These are phyloP conservation scores for Brachionus paranguensis DNA, from an alignment of 1,140 invertebrate species.

Conservation along the genomic window DNA sequence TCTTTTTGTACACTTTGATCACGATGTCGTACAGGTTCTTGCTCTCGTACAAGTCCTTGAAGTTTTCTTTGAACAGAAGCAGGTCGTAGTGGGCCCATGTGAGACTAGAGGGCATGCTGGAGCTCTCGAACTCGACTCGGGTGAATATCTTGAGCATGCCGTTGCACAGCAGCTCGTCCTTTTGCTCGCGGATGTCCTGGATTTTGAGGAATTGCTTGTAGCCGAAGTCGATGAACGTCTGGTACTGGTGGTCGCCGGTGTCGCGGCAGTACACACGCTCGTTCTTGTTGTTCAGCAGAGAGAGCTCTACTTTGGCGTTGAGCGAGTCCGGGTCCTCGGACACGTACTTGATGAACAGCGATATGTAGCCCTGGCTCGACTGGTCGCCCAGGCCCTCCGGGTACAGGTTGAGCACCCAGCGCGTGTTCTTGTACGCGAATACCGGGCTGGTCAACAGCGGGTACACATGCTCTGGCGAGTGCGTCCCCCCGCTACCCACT, in stretches of 20 bases:
- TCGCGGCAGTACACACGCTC: conserved; percentile 35
- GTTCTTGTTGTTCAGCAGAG: conserved; percentile 27
- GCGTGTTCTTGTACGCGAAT: conserved; percentile 30
- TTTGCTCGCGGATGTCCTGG: conserved; percentile 35
- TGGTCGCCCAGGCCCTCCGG: conserved; percentile 37
- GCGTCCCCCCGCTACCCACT: background rate
- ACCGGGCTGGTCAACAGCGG: conserved; percentile 27
- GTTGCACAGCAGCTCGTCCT: conserved; percentile 11
- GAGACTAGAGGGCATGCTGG: conserved; percentile 13
- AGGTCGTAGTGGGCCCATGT: conserved; percentile 33
- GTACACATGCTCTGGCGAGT: background rate
- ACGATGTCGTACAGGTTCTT: conserved; percentile 34
- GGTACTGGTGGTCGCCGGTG: conserved; percentile 39
- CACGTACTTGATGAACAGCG: conserved; percentile 31
- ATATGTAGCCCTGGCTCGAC: conserved; percentile 29
- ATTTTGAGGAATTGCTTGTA: conserved; percentile 36
- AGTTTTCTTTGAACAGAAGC: conserved; percentile 27
- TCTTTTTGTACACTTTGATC: conserved; percentile 16
- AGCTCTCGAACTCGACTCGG: conserved; percentile 8
- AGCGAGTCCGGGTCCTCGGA: conserved; percentile 28
- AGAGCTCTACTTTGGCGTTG: conserved; percentile 32
- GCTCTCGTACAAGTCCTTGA: conserved; percentile 24
- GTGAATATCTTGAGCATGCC: conserved; percentile 34
- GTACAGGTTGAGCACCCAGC: conserved; percentile 35
- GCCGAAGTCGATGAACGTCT: conserved; percentile 38